Evolutionary conservation across 2,113 vertebrate genomes (phyloP).

Genomic region (Brienomyrus longianalis): DNA sequence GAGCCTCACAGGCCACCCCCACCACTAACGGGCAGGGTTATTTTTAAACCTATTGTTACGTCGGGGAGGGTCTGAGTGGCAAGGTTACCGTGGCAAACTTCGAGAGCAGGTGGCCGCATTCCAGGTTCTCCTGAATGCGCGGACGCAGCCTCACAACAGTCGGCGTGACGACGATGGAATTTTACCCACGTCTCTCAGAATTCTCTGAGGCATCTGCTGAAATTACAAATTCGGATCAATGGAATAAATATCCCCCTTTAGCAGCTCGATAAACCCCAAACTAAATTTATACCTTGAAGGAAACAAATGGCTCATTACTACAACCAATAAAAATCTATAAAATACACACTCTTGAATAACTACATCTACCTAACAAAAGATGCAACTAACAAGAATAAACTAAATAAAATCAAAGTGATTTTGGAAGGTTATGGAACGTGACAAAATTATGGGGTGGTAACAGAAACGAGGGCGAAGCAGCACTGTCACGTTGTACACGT

Average conservation of each 20-base stretch:
- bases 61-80: constrained; percentile 48
- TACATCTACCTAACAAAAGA: neutral
- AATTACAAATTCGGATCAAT: neutral
- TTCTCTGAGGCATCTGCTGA: neutral
- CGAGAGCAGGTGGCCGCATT: constrained; percentile 31
- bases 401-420: neutral
- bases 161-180: neutral
- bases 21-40: constrained; percentile 61
- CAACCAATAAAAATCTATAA: neutral
- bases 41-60: constrained; percentile 70
- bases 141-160: neutral
- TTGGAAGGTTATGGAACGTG: neutral
- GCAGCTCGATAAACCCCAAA: neutral
- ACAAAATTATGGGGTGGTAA: neutral
- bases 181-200: neutral
- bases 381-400: neutral
- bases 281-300: neutral
- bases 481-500: neutral
- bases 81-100: constrained; percentile 60
- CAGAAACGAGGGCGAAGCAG: neutral
- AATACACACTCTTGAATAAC: neutral
- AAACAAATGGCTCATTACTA: neutral
- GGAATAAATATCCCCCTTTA: neutral
- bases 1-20: constrained; percentile 44
- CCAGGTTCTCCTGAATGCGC: neutral